Base-by-base conservation (phyloP, 2,888 invertebrate genomes). In the Cataglyphis rosenhaueri region DNA sequence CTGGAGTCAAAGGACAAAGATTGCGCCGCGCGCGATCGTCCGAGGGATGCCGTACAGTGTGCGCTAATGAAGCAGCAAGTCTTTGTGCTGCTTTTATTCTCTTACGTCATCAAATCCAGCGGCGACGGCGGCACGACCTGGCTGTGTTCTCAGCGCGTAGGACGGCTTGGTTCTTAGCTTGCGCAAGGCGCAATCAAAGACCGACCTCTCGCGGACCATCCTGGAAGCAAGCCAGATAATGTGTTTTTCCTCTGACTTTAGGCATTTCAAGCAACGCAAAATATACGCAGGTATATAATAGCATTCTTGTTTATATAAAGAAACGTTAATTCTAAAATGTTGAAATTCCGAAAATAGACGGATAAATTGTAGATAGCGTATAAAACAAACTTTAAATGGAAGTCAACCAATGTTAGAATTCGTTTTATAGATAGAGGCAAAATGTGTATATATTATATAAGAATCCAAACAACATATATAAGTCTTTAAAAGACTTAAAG, bases 1-100 rank as follows among this genome's bases (percentile, higher is more conserved):
- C 32, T 44, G 25, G 59, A 71, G 73, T 59, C 71, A 79, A 79
- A 71, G 78, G 64, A 79, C 78, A 71, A 79, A 79, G 78, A 79
- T 79, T 44, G 78, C 78, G 44, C 15, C 57, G 57, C 41, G n/a
- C 29, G 32, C 70, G 70, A 41, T 78, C 70, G 21, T 12, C 55
- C 57, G 35, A 21, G 71, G 71, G 59, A 86, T 88, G 38, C 84
- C 87, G 68, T 87, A 82, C 73, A 89, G 90, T 86, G 84, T 83
- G 84, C 89, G 88, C 87, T 91, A 92, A 92, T 92, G 91, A 92
- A 90, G 87, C 92, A 85, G 86, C 90, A 85, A 86, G 87, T 82
- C 88, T 91, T 91, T 89, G 89, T 86, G 88, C 87, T 90, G 91
- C 86, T 89, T 91, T 92, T 91, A 87, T 91, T 89, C 87, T 86